Evolutionary conservation across 2,113 vertebrate species (phyloP).

Genomic region (Amphiprion percula): DNA sequence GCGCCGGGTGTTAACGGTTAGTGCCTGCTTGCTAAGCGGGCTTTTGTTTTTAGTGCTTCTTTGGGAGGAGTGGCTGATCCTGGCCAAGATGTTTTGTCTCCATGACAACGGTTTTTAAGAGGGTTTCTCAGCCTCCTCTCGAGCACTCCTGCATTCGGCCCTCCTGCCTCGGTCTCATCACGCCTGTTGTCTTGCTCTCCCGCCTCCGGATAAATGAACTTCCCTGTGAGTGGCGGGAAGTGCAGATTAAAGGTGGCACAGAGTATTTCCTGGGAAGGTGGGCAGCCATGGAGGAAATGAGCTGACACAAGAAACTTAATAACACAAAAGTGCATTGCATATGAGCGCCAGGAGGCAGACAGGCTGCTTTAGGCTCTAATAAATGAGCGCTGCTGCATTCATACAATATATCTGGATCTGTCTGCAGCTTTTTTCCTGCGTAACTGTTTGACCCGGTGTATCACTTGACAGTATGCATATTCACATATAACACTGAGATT

Average conservation of each 20-base stretch:
- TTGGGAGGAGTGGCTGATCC: slow-evolving; percentile 18
- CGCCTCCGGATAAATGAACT: slow-evolving; percentile 55
- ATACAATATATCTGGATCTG: background rate
- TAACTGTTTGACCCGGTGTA: slow-evolving; percentile 3
- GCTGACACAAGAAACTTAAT: slow-evolving; percentile 57
- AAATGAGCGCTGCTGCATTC: slow-evolving; percentile 3
- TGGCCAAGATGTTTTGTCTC: slow-evolving; percentile 57
- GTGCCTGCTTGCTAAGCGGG: slow-evolving; percentile 22
- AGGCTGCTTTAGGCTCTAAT: slow-evolving; percentile 20
- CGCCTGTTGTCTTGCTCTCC: slow-evolving; percentile 26
- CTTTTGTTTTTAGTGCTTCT: slow-evolving; percentile 58
- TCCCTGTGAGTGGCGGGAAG: slow-evolving; percentile 62
- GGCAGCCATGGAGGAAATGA: slow-evolving; percentile 65
- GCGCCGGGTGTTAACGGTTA: slow-evolving; percentile 13
- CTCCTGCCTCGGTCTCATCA: slow-evolving; percentile 26
- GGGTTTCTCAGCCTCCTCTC: slow-evolving; percentile 21
- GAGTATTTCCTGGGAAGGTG: slow-evolving; percentile 62
- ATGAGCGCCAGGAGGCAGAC: slow-evolving; percentile 20
- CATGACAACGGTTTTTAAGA: slow-evolving; percentile 54
- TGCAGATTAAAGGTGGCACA: slow-evolving; percentile 66
- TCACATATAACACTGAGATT: background rate
- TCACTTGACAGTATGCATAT: slow-evolving; percentile 16
- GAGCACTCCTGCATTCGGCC: slow-evolving; percentile 6
- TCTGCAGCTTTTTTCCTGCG: slow-evolving; percentile 17
- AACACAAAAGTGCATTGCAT: slow-evolving; percentile 37